Conservation (phyloP, 2,888 invertebrate species). For the Nomada ruficornis region DNA sequence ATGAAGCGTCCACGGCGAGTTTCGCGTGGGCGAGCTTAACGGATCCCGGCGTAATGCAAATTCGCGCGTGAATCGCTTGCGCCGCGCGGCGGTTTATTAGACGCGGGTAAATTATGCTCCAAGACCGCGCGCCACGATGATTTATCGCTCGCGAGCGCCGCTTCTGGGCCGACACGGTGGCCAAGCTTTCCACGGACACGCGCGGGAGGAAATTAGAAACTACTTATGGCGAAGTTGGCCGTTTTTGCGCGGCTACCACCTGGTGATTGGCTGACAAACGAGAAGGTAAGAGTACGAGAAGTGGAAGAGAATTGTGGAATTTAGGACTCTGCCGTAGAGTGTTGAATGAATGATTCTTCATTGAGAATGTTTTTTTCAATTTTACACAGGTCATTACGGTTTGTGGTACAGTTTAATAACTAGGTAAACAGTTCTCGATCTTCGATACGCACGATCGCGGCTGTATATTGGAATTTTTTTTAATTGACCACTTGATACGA, state of each 20-base stretch:
- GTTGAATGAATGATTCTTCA: too few species aligned
- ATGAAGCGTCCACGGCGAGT: slow-evolving; percentile 34
- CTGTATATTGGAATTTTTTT: too few species aligned
- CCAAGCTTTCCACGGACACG: slow-evolving; percentile 12
- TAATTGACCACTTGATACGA: too few species aligned
- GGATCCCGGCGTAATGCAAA: slow-evolving; percentile 49
- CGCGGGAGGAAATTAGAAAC: background rate
- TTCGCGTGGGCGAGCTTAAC: slow-evolving; percentile 53
- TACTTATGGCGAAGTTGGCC: background rate
- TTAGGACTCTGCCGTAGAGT: too few species aligned
- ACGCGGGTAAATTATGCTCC: slow-evolving; percentile 48
- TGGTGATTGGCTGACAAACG: background rate
- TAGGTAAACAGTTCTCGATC: too few species aligned
- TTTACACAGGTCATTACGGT: too few species aligned
- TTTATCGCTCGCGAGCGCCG: slow-evolving; percentile 40
- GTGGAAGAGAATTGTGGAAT: too few species aligned
- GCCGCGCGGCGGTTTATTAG: slow-evolving; percentile 48
- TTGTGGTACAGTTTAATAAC: too few species aligned
- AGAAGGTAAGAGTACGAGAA: background rate
- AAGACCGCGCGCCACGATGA: slow-evolving; percentile 42
- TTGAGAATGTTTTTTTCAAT: too few species aligned
- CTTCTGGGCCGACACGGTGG: slow-evolving; percentile 35
- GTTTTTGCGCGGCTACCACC: background rate
- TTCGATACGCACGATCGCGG: too few species aligned
- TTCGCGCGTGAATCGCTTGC: slow-evolving; percentile 46